phyloP scores from a whole-genome alignment of 1,140 invertebrate species.

The Lepidurus couesii region DNA sequence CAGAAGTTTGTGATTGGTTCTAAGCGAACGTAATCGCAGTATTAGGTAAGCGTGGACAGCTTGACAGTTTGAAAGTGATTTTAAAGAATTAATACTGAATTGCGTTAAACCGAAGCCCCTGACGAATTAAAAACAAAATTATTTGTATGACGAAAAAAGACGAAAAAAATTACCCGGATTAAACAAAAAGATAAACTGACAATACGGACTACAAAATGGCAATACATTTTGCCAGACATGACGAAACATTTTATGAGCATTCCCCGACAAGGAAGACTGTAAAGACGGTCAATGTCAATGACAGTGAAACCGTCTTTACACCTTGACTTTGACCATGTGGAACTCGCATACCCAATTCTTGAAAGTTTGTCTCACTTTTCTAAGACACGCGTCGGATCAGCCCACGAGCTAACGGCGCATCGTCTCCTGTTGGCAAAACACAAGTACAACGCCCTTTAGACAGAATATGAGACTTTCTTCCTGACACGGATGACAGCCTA shows the following conservation, averaged over 20 bases:
- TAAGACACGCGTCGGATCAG: background rate
- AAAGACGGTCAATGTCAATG: conserved; percentile 19
- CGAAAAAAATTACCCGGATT: no score
- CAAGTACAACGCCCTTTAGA: background rate
- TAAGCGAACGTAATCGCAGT: background rate
- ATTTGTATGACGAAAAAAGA: no score
- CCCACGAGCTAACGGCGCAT: background rate
- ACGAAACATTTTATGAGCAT: background rate
- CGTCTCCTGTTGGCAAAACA: background rate
- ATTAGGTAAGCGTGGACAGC: conserved; percentile 1
- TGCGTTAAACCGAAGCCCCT: no score
- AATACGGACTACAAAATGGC: background rate
- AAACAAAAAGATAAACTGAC: background rate
- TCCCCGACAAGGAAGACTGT: background rate
- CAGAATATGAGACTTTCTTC: background rate
- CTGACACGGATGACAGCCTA: background rate
- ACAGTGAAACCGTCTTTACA: background rate
- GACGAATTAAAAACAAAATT: no score
- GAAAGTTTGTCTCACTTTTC: background rate
- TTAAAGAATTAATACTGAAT: background rate
- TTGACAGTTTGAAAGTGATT: background rate
- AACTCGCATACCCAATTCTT: background rate
- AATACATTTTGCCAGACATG: background rate
- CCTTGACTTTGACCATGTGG: conserved; percentile 8
- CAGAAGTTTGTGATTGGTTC: background rate